phyloP scores from a whole-genome alignment of 2,888 invertebrate genomes.

The Miltochrista miniata region DNA sequence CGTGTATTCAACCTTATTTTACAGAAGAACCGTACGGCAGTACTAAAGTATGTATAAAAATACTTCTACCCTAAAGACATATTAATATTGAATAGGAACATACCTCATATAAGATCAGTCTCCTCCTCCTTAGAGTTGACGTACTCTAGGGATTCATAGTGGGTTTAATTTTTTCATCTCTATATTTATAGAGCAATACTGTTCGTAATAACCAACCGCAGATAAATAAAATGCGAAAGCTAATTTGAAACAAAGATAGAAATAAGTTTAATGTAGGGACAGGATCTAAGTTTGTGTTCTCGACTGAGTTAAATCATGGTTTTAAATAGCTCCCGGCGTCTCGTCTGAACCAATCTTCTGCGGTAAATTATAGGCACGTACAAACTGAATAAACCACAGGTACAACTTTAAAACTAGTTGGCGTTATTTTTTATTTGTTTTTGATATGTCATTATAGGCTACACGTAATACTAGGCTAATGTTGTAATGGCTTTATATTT shows the following conservation, averaged over 20 bases:
- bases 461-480: slow-evolving; percentile 50
- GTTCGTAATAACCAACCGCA: no score
- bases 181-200: no score
- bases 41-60: no score
- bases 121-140: no score
- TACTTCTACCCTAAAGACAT: no score
- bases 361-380: slow-evolving; percentile 23
- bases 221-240: neutral
- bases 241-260: slow-evolving; percentile 2
- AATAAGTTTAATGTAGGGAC: neutral
- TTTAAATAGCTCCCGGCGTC: slow-evolving; percentile 23
- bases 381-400: slow-evolving; percentile 31
- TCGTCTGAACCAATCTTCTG: slow-evolving; percentile 12
- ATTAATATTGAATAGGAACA: no score
- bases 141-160: no score
- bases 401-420: slow-evolving; percentile 25
- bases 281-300: slow-evolving; percentile 20
- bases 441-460: slow-evolving; percentile 34
- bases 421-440: slow-evolving; percentile 42
- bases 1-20: no score
- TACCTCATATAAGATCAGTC: no score
- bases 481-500: slow-evolving; percentile 48
- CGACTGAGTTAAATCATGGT: slow-evolving; percentile 33
- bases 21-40: no score
- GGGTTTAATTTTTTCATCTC: no score